phyloP scores from a whole-genome alignment of 2,797 vertebrate species.

The Halcyon leucocephala region DNA sequence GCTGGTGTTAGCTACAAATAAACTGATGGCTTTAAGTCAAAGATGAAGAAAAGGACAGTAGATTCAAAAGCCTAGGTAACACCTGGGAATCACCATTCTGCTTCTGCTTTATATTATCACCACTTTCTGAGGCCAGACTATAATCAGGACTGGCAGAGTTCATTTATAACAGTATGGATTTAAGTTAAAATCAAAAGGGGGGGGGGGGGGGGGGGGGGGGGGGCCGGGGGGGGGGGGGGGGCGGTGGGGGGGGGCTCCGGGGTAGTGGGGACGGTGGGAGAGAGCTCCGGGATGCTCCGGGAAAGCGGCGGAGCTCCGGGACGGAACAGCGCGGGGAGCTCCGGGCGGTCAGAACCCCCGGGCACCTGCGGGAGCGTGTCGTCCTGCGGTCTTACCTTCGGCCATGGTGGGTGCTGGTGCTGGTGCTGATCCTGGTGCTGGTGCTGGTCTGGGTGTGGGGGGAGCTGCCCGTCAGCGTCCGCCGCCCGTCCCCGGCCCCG shows the following conservation, averaged over 20 bases:
- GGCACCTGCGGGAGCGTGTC: not conserved
- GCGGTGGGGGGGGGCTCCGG: too few species aligned
- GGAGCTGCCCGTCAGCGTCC: not conserved
- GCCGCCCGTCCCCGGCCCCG: not conserved
- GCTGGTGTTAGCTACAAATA: not conserved
- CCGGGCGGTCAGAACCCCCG: not conserved
- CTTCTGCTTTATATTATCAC: not conserved
- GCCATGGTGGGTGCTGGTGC: not conserved
- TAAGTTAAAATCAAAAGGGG: not conserved
- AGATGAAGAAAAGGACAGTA: not conserved
- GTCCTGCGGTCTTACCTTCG: not conserved
- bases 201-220: not conserved
- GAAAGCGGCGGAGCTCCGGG: not conserved
- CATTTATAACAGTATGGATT: not conserved
- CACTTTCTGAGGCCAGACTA: not conserved
- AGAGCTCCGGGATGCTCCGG: not conserved
- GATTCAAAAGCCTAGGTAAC: not conserved
- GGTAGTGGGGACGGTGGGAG: not conserved
- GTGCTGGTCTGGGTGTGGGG: not conserved
- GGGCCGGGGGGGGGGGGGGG: not conserved
- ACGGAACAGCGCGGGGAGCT: not conserved
- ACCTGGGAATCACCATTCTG: not conserved
- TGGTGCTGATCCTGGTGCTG: not conserved
- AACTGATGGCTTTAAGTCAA: not conserved
- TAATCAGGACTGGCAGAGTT: not conserved